Percentiles rank a stretch among this genome's conserved stretches.
Evolutionary conservation across 2,888 invertebrate genomes (phyloP).

Genomic region (Dusona sp.): DNA sequence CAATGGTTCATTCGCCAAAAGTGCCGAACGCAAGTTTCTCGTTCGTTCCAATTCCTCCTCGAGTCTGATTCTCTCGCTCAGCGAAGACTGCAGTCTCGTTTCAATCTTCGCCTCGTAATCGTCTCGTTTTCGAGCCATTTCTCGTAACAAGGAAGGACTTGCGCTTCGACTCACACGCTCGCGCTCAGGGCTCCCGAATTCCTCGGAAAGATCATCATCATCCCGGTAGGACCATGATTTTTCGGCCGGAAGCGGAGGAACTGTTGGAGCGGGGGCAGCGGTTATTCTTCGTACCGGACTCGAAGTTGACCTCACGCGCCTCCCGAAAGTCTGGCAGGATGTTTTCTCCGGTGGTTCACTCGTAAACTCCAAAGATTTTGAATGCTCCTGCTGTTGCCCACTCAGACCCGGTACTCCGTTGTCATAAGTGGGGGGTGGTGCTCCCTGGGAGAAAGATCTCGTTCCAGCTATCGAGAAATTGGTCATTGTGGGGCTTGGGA

Average conservation of each 20-base stretch:
- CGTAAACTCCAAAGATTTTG: constrained; percentile 52
- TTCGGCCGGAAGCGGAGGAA: constrained; percentile 67
- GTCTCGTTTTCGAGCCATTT: constrained; percentile 31
- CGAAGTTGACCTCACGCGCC: constrained; percentile 25
- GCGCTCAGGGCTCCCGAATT: constrained; percentile 22
- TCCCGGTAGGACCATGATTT: constrained; percentile 49
- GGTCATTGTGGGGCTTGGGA: constrained; percentile 77
- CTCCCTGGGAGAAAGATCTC: constrained; percentile 57
- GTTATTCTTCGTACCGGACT: constrained; percentile 55
- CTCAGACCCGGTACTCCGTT: constrained; percentile 49
- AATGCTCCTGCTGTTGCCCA: neutral
- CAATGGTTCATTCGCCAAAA: constrained; percentile 79
- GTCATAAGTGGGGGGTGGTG: neutral
- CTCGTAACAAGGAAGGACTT: constrained; percentile 53
- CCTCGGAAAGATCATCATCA: constrained; percentile 48
- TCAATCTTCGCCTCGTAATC: constrained; percentile 67
- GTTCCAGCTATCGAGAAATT: constrained; percentile 14
- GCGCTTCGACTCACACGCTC: constrained; percentile 39
- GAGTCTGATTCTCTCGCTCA: constrained; percentile 56
- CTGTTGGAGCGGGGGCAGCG: constrained; percentile 60
- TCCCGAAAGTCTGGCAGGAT: constrained; percentile 44
- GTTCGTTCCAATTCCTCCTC: constrained; percentile 71
- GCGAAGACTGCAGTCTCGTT: constrained; percentile 60
- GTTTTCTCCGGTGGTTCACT: constrained; percentile 61
- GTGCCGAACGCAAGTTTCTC: constrained; percentile 72